These are phyloP conservation scores for Maccullochella peelii DNA, from an alignment of 2,113 vertebrate genomes.

Conservation along the genomic window DNA sequence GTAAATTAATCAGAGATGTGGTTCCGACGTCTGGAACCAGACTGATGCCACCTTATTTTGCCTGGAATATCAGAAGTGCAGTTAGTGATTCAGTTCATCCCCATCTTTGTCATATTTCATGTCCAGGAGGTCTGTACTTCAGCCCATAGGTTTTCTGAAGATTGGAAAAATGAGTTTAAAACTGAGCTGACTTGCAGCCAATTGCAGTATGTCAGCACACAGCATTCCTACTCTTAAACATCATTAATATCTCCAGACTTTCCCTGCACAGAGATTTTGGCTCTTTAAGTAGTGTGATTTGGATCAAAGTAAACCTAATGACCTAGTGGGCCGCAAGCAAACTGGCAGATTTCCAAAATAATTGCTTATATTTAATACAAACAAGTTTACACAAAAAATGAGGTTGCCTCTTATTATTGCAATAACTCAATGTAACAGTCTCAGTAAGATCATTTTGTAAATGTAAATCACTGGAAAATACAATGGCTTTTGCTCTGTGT, in stretches of 20 bases:
- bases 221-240: background rate
- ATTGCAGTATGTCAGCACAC: constrained; percentile 24
- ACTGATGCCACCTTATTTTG: background rate
- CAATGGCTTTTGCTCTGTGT: background rate
- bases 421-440: background rate
- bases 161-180: background rate
- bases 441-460: background rate
- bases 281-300: constrained; percentile 3
- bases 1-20: background rate
- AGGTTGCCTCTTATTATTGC: background rate
- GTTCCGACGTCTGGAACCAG: background rate
- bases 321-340: background rate
- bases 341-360: background rate
- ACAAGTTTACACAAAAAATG: background rate
- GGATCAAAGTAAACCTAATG: constrained; percentile 5
- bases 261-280: background rate
- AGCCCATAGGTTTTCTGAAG: background rate
- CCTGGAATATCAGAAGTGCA: background rate
- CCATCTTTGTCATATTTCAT: background rate
- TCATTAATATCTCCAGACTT: constrained; percentile 10
- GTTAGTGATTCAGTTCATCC: background rate
- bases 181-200: constrained; percentile 23
- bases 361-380: constrained; percentile 1
- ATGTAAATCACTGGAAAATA: background rate
- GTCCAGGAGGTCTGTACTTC: background rate